Evolutionary conservation across 1,140 invertebrate genomes (phyloP).

Genomic region (Sipha flava): DNA sequence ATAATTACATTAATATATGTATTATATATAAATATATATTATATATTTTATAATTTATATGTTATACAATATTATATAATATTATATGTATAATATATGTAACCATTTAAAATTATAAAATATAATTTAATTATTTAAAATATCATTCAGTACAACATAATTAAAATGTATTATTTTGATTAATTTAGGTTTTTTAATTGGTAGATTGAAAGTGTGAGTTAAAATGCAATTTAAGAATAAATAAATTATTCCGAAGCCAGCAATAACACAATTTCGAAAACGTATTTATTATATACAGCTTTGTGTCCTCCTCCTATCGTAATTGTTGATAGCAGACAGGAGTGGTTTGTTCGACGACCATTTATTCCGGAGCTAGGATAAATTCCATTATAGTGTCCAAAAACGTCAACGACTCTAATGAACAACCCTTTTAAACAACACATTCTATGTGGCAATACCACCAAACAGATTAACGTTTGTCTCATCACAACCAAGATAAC

Average conservation of each 20-base stretch:
- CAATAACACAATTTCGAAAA: conserved; percentile 15
- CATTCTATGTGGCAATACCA: conserved; percentile 1
- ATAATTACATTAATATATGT: no score
- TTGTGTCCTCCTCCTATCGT: no score
- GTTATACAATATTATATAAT: not conserved
- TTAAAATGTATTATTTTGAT: not conserved
- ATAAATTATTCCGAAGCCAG: conserved; percentile 14
- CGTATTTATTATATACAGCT: conserved; percentile 11
- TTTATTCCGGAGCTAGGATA: not conserved
- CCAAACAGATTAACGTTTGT: conserved; percentile 31
- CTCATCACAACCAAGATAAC: conserved; percentile 27
- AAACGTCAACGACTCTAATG: conserved; percentile 23
- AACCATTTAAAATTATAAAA: no score
- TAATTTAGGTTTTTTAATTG: not conserved
- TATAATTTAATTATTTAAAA: not conserved
- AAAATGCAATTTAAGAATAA: conserved; percentile 19
- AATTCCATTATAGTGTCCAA: conserved; percentile 24
- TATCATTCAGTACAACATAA: not conserved
- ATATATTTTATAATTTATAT: not conserved
- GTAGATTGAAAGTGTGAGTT: not conserved
- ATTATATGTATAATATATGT: not conserved
- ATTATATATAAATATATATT: no score
- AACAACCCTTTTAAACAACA: conserved; percentile 30
- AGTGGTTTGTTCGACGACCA: conserved; percentile 9
- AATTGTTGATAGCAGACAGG: not conserved